Base-by-base conservation (phyloP, 2,113 vertebrate genomes). In the Pelmatolapia mariae region DNA sequence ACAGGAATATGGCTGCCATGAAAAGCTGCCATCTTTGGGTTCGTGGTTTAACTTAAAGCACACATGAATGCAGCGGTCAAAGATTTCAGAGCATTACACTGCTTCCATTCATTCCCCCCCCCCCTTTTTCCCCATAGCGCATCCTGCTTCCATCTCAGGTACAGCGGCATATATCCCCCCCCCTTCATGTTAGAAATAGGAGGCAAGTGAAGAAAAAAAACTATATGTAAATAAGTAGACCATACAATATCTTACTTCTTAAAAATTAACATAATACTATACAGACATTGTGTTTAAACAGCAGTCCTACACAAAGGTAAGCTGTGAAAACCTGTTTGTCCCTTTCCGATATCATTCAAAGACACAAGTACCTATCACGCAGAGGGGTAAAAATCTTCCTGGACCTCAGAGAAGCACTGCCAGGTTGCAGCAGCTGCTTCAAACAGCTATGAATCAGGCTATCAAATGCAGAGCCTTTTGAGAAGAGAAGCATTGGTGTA, bases 351-450 rank as follows among this genome's bases (percentile, higher is more conserved):
- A 85, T 82, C 54, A 52, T 57, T 73, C 47, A 87, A 52, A 86
- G 83, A 89, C 87, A 83, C 82, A 43, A 90, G 89, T 83, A 78
- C 63, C 53, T 52, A 4, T 33, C 85, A 87, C 80, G 33, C 82
- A 47, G 80, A 80, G 52, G 59, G 85, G 19, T 45, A 43, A 19
- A 85, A 59, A 85, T 83, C 40, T 83, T 90, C 71, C 85, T 5
- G 76, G 85, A 91, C 57, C 82, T 53, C 68, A 83, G 83, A 86
- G 86, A 57, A 87, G 52, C 71, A 79, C 33, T 40, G 83, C 61
- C 79, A 89, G 85, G 85, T 61, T 52, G 71, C 43, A 88, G 81
- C 92, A 93, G 89, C 91, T 93, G 92, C 84, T 90, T 91, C 89
- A 86, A 91, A 88, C 82, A 84, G 80, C 87, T 83, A 71, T 86